Base-by-base conservation (phyloP, 2,888 invertebrate genomes). In the Harpagoxenus sublaevis region DNA sequence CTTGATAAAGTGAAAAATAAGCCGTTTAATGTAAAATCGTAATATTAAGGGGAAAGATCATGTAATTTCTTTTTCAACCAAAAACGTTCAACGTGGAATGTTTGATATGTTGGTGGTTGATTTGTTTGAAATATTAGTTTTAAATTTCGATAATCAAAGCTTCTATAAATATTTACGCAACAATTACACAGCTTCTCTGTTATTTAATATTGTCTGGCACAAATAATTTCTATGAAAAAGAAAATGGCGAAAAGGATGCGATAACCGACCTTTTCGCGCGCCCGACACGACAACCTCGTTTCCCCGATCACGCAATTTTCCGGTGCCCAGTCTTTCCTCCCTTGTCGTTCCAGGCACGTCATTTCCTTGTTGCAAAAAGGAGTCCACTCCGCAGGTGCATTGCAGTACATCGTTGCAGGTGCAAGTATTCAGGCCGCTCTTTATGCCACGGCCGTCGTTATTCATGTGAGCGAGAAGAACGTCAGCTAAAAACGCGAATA, bases 341-440 rank as follows among this genome's bases (percentile, higher is more conserved):
- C 90, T 92, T 39, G 51, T 28, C 68, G 57, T 48, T 31, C 18
- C 65, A 15, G 63, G 18, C 74, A 85, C 70, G 5, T 82, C 86
- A 78, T 87, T 81, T 5, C 84, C 87, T 35, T 86, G 88, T 35
- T 85, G 88, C 39, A 88, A 90, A 57, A 90, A 88, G 51, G 91
- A 85, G 68, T 89, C 90, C 8, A 91, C 87, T n/a, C 94, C 95
- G 90, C 96, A 96, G 45, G 94, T 94, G 91, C 96, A 96, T 53
- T 94, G 93, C 62, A 94, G 94, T 60, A 92, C 84, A 45, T 95
- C 93, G 85, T 95, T 94, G 91, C 96, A 96, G 15, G 94, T 94
- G 88, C 96, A 96, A 35, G 95, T 95, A 0, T 96, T 96, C 48
- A 94, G 89, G 1, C 96, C 96, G 74, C 93, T 93, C 18, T 95